Base-by-base conservation (phyloP, 2,113 vertebrate genomes). In the Chlorodrepanis virens region DNA sequence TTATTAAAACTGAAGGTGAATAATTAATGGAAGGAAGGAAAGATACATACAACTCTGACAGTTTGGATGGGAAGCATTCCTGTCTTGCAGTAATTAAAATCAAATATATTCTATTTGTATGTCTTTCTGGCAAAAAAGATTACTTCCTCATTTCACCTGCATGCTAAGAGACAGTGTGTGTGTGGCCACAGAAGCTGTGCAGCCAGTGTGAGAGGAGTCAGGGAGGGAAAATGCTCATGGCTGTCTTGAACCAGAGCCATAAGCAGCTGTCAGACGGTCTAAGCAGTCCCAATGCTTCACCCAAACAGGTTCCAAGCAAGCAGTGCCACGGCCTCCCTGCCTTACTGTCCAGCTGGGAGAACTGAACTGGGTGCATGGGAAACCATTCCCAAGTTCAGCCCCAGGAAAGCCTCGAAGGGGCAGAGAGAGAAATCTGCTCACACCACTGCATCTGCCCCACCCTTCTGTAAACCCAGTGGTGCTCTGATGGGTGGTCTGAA, bases 1-100 rank as follows among this genome's bases (percentile, higher is more conserved):
- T 97, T 97, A 97, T 97, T 97, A 96, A 97, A 97, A 93, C 37
- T 53, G 39, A 57, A 81, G 35, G 76, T 96, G 95, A 96, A 97
- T 96, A 95, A 96, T 96, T 94, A 69, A 97, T 88, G 35, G 71
- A 86, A 89, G 60, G 52, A 80, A 84, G 75, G 52, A 72, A 61
- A 85, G 76, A 95, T 74, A 72, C 57, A 72, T 57, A 70, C 53
- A 83, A 69, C 70, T 50, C 80, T 19, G 69, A 49, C 68, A 84
- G 69, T 45, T 93, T 59, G 69, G 50, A 91, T 40, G 39, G 39
- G 39, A 40, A 40, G 39, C 39, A 40, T 40, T 40, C 39, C 39
- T 40, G 39, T 22, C 60, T 90, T 70, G 70, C 3, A 13, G 44
- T 79, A 90, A 90, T 93, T 96, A 92, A 95, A 90, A 59, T 0